These are phyloP conservation scores for Lordiphosa andalusiaca DNA, from an alignment of 2,888 invertebrate genomes.

Conservation along the genomic window DNA sequence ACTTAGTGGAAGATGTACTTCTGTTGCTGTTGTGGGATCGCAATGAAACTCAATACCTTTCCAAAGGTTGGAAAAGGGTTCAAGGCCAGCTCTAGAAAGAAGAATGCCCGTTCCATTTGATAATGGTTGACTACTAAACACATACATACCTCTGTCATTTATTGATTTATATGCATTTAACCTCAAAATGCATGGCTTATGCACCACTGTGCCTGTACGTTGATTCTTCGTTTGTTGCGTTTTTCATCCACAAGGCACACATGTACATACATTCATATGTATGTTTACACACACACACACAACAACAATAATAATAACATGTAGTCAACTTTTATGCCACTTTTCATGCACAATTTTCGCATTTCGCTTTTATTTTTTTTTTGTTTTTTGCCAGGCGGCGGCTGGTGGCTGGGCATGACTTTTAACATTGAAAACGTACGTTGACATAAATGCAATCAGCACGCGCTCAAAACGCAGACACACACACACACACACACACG, in stretches of 20 bases:
- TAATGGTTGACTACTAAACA: too few relatives aligned
- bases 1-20: too few relatives aligned
- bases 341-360: slow-evolving; percentile 58
- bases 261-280: background rate
- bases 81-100: too few relatives aligned
- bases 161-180: too few relatives aligned
- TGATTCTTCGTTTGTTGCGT: slow-evolving; percentile 27
- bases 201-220: slow-evolving; percentile 26
- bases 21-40: too few relatives aligned
- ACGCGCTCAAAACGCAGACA: slow-evolving; percentile 44
- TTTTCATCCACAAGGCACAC: slow-evolving; percentile 14
- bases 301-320: slow-evolving; percentile 10
- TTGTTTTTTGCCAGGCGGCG: slow-evolving; percentile 8
- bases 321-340: slow-evolving; percentile 44
- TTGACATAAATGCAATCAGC: slow-evolving; percentile 76
- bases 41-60: too few relatives aligned
- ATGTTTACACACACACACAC: slow-evolving; percentile 5
- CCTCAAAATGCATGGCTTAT: too few relatives aligned
- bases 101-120: too few relatives aligned
- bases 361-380: slow-evolving; percentile 37
- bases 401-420: slow-evolving; percentile 19
- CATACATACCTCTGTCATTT: too few relatives aligned
- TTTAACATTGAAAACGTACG: slow-evolving; percentile 77
- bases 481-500: background rate
- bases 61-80: too few relatives aligned